Base-by-base conservation (phyloP, 2,888 invertebrate genomes). In the Dromius quadrimaculatus region DNA sequence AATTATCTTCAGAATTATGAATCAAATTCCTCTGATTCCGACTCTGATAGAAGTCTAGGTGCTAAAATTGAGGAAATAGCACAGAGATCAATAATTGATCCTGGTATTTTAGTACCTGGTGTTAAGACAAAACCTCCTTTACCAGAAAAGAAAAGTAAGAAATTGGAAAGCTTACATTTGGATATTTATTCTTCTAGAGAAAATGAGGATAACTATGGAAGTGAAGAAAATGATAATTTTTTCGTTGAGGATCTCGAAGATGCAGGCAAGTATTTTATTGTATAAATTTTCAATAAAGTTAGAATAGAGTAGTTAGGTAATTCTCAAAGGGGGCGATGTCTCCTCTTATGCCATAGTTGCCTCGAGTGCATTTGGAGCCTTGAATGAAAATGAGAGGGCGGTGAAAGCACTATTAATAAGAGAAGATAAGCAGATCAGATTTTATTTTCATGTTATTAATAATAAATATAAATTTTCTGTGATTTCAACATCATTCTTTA, bases 81-180 rank as follows among this genome's bases (percentile, higher is more conserved):
- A 8, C 41, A 41, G 43, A 45, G 32, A 28, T 50, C 50, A 36
- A 8, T 13, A 2, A 59, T 54, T 41, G 70, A 69, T 50, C 17
- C 45, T 8, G 75, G 74, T 47, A 45, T 72, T 62, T 72, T 81
- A 70, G 68, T 75, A 22, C 82, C 82, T 2, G 82, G 82, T 8
- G 70, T 83, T 45, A 77, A 76, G 64, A 73, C 78, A 0, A 82
- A 82, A 74, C 83, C 83, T 5, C 83, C 83, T 2, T 64, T 82
- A 28, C 81, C 82, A 2, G 79, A 76, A 72, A 79, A 78, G 74
- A 47, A 74, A 1, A 76, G 77, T 34, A 50, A 28, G 2, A 72
- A 68, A 32, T 41, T 28, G 11, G 41, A 50, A 36, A 11, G 9
- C 9, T 17, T 68, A 8, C 68, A 68, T 9, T 38, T 59, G 19